phyloP scores from a whole-genome alignment of 2,888 invertebrate genomes.

The Drosophila longiperda region DNA sequence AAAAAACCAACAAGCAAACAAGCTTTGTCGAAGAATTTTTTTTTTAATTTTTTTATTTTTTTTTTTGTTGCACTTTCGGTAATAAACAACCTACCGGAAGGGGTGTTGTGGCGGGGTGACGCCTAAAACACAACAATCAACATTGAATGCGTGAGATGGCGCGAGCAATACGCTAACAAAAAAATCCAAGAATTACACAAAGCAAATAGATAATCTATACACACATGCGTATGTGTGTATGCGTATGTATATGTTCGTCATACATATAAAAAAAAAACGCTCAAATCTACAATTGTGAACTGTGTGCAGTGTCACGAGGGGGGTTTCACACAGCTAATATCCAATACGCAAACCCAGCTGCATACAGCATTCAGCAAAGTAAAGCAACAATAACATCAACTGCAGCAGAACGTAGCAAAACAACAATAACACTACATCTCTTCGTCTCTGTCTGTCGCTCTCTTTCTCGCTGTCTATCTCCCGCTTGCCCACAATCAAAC shows the following conservation, averaged over 20 bases:
- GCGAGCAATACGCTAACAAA: conserved; percentile 35
- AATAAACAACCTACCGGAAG: conserved; percentile 11
- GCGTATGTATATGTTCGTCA: conserved; percentile 1
- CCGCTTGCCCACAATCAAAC: conserved; percentile 5
- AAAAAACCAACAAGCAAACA: conserved; percentile 8
- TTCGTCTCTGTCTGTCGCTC: background rate
- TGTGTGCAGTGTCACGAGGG: conserved; percentile 6
- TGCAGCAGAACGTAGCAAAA: conserved; percentile 5
- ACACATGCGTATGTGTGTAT: background rate
- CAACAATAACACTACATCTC: conserved; percentile 6
- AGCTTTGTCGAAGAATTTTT: conserved; percentile 10
- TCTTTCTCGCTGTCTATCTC: conserved; percentile 1
- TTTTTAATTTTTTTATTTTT: background rate
- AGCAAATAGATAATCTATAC: conserved; percentile 10
- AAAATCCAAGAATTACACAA: conserved; percentile 36
- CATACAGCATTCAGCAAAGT: conserved; percentile 19
- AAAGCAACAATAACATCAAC: conserved; percentile 7
- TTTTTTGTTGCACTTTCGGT: background rate
- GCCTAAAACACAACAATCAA: conserved; percentile 12
- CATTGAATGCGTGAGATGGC: conserved; percentile 27
- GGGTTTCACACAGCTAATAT: conserved; percentile 28
- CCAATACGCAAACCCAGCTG: conserved; percentile 29
- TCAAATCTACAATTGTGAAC: conserved; percentile 13
- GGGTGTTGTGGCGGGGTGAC: conserved; percentile 7
- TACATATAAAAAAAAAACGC: conserved; percentile 17